Conservation (phyloP, 2,797 vertebrate species). For the Sitta carolinensis region DNA sequence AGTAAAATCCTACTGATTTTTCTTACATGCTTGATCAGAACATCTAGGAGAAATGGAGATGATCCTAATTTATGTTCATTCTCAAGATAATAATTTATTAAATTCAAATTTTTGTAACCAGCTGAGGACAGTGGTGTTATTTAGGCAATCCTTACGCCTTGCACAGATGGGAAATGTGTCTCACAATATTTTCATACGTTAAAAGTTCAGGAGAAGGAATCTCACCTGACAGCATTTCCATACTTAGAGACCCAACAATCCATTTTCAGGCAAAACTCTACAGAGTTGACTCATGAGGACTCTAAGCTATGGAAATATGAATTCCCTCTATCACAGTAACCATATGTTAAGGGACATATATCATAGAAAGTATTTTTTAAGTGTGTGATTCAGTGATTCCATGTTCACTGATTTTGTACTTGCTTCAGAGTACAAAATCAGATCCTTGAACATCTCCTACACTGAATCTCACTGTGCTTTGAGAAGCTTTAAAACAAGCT, state of each 20-base stretch:
- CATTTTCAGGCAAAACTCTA: background rate
- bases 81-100: background rate
- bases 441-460: background rate
- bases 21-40: background rate
- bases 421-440: background rate
- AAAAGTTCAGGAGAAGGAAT: background rate
- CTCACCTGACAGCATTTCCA: background rate
- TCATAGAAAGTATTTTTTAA: background rate
- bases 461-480: background rate
- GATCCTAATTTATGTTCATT: background rate
- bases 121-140: background rate
- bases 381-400: background rate
- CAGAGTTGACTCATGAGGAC: background rate
- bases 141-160: background rate
- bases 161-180: background rate
- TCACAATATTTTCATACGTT: background rate
- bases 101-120: background rate
- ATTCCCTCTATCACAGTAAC: background rate
- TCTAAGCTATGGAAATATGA: background rate
- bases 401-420: background rate
- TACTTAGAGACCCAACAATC: background rate
- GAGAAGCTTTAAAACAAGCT: background rate
- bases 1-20: background rate
- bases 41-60: background rate
- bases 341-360: background rate